Percentiles rank a stretch among this genome's conserved stretches.
These are phyloP conservation scores for Macrosiphum euphorbiae DNA, from an alignment of 2,888 invertebrate species.

Conservation along the genomic window DNA sequence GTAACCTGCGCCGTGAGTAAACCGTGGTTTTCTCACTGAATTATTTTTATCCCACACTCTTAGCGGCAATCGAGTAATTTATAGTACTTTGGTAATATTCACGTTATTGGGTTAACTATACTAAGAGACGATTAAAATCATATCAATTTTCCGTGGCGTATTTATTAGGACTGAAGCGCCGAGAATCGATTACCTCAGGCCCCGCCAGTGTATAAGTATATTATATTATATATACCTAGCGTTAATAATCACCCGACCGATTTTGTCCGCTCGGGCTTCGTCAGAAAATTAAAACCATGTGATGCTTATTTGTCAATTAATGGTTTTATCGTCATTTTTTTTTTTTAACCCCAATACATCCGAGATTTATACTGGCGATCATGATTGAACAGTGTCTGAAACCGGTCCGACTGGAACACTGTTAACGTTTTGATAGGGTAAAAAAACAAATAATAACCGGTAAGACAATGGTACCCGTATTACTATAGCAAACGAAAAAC, in stretches of 20 bases:
- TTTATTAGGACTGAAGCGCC: slow-evolving; percentile 14
- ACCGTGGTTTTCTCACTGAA: not conserved
- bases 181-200: slow-evolving; percentile 53
- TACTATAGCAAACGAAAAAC: slow-evolving; percentile 40
- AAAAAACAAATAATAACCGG: slow-evolving; percentile 53
- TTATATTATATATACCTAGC: not conserved
- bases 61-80: not conserved
- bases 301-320: slow-evolving; percentile 59
- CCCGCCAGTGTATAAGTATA: not conserved
- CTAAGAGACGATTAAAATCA: slow-evolving; percentile 43
- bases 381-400: slow-evolving; percentile 48
- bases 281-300: slow-evolving; percentile 27
- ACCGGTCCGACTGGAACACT: slow-evolving; percentile 61
- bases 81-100: not conserved
- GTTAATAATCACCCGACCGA: slow-evolving; percentile 54
- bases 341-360: slow-evolving; percentile 9
- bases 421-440: slow-evolving; percentile 47
- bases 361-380: slow-evolving; percentile 29
- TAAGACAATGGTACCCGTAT: slow-evolving; percentile 50
- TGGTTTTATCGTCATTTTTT: slow-evolving; percentile 33
- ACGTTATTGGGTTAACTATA: slow-evolving; percentile 14
- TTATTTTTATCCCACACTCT: slow-evolving; percentile 32
- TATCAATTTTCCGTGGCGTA: slow-evolving; percentile 48
- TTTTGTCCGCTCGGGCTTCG: not conserved
- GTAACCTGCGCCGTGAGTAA: no score